Evolutionary conservation across 2,797 vertebrate species (phyloP), one percentile per base, ranked within the genome.

Genomic region (Melanotaenia parkinsoni): DNA sequence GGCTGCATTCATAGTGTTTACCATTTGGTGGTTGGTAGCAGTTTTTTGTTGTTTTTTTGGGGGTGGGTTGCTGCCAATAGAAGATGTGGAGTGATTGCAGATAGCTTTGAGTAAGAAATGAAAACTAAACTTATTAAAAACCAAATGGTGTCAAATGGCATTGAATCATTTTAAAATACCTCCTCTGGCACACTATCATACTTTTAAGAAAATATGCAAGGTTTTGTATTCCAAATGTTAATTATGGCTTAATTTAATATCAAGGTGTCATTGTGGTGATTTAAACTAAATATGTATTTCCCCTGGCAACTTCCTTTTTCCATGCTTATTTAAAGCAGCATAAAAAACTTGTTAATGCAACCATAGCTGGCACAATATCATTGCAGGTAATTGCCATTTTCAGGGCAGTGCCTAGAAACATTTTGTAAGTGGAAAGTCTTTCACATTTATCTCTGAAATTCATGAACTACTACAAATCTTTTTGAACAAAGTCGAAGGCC

Each of bases 31-130:
- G 28, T 30, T 30, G 28, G 28, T 30, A 30, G 28, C 28, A 30
- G 28, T 30, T 30, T 30, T 30, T 30, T 30, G 28, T 30, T 30
- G 4, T 30, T 30, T 30, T 30, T 30, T 28, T 3, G 3, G 28
- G 28, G 28, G 28, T 30, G 28, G 28, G 28, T 30, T 30, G 28
- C 28, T 30, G 28, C 28, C 28, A 30, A 30, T 30, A 30, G 3
- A 16, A 18, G 18, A 67, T 61, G 30, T 58, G 47, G 51, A 72
- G 26, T 35, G 60, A 65, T 63, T 51, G n/a, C 28, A 33, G 50
- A 77, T 70, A 20, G 28, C 51, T 51, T 28, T 11, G 28, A 59
- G 14, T 61, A 67, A 53, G 35, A 57, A 64, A 18, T 67, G 50
- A 18, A 28, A 45, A 67, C 45, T 58, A 16, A n/a, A n/a, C 7